These are phyloP conservation scores for Rhagium mordax DNA, from an alignment of 2,888 invertebrate genomes.

Conservation along the genomic window DNA sequence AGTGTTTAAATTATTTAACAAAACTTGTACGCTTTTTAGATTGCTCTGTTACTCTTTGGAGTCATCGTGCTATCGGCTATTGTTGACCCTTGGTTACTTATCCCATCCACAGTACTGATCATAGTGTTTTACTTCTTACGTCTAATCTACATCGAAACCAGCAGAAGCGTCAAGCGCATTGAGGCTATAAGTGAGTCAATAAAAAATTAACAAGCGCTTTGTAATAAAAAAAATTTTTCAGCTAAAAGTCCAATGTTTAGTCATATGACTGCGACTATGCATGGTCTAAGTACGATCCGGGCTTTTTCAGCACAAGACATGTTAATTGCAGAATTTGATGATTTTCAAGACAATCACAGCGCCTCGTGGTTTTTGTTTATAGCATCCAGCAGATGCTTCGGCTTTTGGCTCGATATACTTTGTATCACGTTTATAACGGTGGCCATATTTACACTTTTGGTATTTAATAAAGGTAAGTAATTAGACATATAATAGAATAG, in stretches of 20 bases:
- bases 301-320: constrained; percentile 79
- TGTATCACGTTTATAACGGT: constrained; percentile 76
- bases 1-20: background rate
- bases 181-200: constrained; percentile 77
- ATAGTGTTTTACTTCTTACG: constrained; percentile 78
- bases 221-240: no score
- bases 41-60: constrained; percentile 75
- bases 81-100: constrained; percentile 80
- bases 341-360: constrained; percentile 78
- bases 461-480: constrained; percentile 55
- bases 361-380: constrained; percentile 82
- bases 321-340: constrained; percentile 77
- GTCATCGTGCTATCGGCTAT: constrained; percentile 81
- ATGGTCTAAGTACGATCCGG: constrained; percentile 84
- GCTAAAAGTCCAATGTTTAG: constrained; percentile 86
- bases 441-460: constrained; percentile 54
- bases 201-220: background rate
- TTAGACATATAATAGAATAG: no score
- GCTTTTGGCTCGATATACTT: constrained; percentile 79
- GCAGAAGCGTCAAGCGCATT: constrained; percentile 81
- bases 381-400: constrained; percentile 79
- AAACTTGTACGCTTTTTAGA: constrained; percentile 53
- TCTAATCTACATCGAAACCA: constrained; percentile 80
- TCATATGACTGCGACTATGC: constrained; percentile 82
- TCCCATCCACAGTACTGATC: constrained; percentile 78